Base-by-base conservation (phyloP, 2,888 invertebrate species). In the Andrena haemorrhoa region DNA sequence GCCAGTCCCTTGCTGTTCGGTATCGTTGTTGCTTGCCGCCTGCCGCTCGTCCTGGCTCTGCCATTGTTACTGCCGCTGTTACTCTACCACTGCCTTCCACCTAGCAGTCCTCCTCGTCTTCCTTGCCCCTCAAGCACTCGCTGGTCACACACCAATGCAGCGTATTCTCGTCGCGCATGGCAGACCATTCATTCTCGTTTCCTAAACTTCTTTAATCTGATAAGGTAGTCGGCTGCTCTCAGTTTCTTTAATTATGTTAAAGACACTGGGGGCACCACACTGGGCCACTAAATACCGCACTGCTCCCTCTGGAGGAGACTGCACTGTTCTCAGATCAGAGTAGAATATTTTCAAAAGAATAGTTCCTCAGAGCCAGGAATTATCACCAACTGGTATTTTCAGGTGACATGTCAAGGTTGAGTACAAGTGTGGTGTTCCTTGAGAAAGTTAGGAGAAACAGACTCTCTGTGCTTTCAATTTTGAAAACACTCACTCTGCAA, bases 201-300 rank as follows among this genome's bases (percentile, higher is more conserved):
- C 86, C 77, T 86, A 89, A 89, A 91, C 90, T 90, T 92, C n/a
- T 90, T 92, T 92, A 92, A 92, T 92, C 91, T 82, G 89, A 92
- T 91, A 89, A 92, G 89, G 91, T 91, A 88, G 89, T 82, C 86
- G 78, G 63, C 79, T 79, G 77, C 77, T 74, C 79, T 29, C 51
- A 29, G 61, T 80, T 76, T 73, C 64, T 73, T 78, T 79, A 77
- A 77, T 77, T 79, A 68, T 35, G 77, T 74, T 20, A 20, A 51
- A 51, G 20, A 51, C 20, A 7, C 20, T 71, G 51, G 71, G 70
- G 49, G 66, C 63, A n/a, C 49, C 70, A 51, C 20, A 26, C 33
- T 53, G 12, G 20, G 23, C 33, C 16, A 12, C 26, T 53, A 35
- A 68, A 53, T 33, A 60, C 12, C 41, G 12, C 41, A 41, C 41